Conservation (phyloP, 2,888 invertebrate genomes). For the Nomada goodeniana region DNA sequence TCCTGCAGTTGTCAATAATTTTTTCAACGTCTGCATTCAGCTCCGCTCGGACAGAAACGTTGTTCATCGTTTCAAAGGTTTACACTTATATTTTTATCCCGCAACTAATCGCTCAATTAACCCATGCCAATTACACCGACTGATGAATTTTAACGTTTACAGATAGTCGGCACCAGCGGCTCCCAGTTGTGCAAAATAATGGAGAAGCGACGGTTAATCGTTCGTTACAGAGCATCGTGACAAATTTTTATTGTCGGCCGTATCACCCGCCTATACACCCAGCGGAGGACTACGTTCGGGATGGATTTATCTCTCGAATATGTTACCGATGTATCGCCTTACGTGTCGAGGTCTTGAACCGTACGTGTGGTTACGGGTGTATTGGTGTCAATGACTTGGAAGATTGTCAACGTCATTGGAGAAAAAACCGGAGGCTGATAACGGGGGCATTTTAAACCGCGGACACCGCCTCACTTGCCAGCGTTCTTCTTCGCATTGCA, state of each 20-base stretch:
- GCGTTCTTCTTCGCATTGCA: neutral
- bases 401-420: slow-evolving; percentile 64
- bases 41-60: neutral
- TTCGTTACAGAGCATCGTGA: slow-evolving; percentile 40
- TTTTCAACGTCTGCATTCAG: slow-evolving; percentile 13
- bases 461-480: slow-evolving; percentile 21
- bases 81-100: too few relatives aligned
- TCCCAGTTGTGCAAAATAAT: slow-evolving; percentile 16
- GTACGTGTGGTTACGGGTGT: slow-evolving; percentile 59
- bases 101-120: slow-evolving; percentile 9
- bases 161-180: neutral
- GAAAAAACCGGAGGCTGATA: slow-evolving; percentile 56
- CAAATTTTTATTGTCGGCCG: slow-evolving; percentile 60
- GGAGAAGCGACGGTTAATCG: slow-evolving; percentile 31
- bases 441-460: slow-evolving; percentile 49
- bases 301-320: slow-evolving; percentile 62
- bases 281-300: slow-evolving; percentile 34
- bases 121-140: neutral
- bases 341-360: slow-evolving; percentile 72
- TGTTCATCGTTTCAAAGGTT: neutral
- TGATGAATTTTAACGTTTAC: slow-evolving; percentile 8
- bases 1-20: slow-evolving; percentile 30
- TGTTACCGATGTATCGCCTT: slow-evolving; percentile 61
- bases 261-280: slow-evolving; percentile 24
- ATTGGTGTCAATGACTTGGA: slow-evolving; percentile 73